phyloP scores from a whole-genome alignment of 2,888 invertebrate species.

The Labia minor region DNA sequence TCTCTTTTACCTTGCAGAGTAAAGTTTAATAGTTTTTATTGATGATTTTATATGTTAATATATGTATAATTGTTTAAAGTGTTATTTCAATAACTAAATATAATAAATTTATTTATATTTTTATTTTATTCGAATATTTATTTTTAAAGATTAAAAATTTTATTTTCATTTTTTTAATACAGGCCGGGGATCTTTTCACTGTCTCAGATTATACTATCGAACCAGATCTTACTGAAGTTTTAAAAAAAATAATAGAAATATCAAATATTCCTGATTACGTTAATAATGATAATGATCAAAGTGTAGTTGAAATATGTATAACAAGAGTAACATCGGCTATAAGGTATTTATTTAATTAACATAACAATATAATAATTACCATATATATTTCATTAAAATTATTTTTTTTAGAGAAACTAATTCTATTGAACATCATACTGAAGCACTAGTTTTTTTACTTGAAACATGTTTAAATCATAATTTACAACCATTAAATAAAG shows the following conservation, averaged over 20 bases:
- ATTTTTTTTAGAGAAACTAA: constrained; percentile 56
- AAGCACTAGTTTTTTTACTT: constrained; percentile 67
- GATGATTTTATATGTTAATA: no score
- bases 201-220: constrained; percentile 78
- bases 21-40: no score
- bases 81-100: neutral
- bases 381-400: no score
- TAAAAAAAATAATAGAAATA: constrained; percentile 56
- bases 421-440: constrained; percentile 74
- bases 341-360: constrained; percentile 38
- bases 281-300: constrained; percentile 82
- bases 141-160: no score
- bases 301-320: constrained; percentile 88
- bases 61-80: constrained; percentile 30
- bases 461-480: constrained; percentile 82
- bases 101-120: no score
- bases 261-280: constrained; percentile 73
- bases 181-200: constrained; percentile 84
- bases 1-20: no score
- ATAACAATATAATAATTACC: no score
- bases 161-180: constrained; percentile 26
- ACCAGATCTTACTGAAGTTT: constrained; percentile 71
- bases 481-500: constrained; percentile 60
- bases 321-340: constrained; percentile 83
- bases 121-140: no score